phyloP scores from a whole-genome alignment of 2,797 vertebrate species.

The Tokudaia tokunoshimensis region DNA sequence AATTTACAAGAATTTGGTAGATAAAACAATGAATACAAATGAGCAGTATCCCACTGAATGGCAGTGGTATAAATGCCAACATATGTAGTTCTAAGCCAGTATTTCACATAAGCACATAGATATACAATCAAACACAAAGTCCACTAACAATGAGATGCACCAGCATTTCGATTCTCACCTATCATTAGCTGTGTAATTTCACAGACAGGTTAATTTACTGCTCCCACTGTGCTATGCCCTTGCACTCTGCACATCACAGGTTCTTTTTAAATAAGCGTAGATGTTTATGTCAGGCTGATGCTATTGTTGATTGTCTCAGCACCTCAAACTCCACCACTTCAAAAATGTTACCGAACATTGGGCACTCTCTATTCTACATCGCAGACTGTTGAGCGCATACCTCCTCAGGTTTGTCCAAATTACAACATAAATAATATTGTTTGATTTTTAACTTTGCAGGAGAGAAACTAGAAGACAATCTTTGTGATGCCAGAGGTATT shows the following conservation, averaged over 20 bases:
- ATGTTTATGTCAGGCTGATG: not conserved
- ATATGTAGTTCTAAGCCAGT: not conserved
- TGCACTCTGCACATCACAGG: not conserved
- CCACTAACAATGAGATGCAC: not conserved
- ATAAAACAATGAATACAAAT: not conserved
- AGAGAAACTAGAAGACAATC: not conserved
- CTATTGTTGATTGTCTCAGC: not conserved
- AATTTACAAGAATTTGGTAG: not conserved
- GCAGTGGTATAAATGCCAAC: not conserved
- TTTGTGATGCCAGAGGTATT: not conserved
- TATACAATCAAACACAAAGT: not conserved
- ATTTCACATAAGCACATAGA: not conserved
- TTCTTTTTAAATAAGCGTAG: not conserved
- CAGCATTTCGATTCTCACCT: slow-evolving; percentile 21
- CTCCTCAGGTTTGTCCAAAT: not conserved
- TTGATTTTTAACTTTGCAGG: not conserved
- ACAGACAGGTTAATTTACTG: not conserved
- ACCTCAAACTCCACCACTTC: not conserved
- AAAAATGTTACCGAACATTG: not conserved
- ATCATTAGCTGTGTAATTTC: not conserved
- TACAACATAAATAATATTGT: not conserved
- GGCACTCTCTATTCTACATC: not conserved
- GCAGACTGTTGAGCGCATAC: not conserved
- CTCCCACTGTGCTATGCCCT: not conserved
- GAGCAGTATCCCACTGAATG: slow-evolving; percentile 2